A percentile compares a stretch with the other conserved stretches of the same genome.
phyloP scores from a whole-genome alignment of 1,140 invertebrate genomes.

The Carposina sasakii region DNA sequence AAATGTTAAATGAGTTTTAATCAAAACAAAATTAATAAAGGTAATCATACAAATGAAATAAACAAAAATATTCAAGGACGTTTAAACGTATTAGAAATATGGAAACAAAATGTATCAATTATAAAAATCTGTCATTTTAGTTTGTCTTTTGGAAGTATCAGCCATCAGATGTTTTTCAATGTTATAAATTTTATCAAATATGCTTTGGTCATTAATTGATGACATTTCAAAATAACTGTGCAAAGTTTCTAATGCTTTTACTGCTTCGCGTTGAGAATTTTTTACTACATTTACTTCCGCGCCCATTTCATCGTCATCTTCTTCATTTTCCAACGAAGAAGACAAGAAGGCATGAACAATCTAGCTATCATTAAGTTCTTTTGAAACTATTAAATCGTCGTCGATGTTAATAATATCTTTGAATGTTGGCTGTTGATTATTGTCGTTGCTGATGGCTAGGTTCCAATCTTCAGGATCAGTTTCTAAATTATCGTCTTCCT shows the following conservation, averaged over 20 bases:
- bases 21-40: no score
- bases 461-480: not conserved
- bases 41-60: no score
- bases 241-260: conserved; percentile 1
- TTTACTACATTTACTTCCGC: not conserved
- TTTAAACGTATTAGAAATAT: not conserved
- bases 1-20: no score
- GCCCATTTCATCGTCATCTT: not conserved
- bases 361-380: not conserved
- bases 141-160: not conserved
- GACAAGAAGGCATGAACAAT: not conserved
- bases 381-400: not conserved
- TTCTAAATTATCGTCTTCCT: no score
- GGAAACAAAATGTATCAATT: not conserved
- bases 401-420: not conserved
- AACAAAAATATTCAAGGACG: not conserved
- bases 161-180: not conserved
- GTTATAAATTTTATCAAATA: conserved; percentile 1
- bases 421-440: not conserved
- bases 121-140: not conserved
- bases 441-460: not conserved
- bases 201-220: not conserved
- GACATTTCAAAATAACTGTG: conserved; percentile 2
- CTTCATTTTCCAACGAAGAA: not conserved
- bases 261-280: not conserved